Conservation (phyloP, 2,797 vertebrate genomes). For the Leptoclinus maculatus region DNA sequence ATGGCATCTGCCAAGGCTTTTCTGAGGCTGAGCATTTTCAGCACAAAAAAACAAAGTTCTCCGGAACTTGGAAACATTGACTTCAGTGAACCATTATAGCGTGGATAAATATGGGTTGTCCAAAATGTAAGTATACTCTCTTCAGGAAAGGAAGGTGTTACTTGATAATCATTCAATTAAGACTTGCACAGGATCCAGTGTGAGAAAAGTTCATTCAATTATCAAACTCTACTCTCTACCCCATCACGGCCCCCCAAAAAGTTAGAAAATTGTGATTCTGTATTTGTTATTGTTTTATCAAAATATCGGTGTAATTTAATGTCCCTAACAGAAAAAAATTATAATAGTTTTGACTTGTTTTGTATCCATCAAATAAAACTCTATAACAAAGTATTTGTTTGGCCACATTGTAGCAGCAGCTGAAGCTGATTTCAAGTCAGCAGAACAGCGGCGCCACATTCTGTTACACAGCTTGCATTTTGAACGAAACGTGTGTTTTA, state of each 20-base stretch:
- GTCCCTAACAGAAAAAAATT: too few relatives aligned
- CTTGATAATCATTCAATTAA: not conserved
- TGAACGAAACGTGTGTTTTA: constrained; percentile 25
- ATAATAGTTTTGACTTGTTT: not conserved
- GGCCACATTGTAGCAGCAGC: not conserved
- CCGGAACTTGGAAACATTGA: constrained; percentile 39
- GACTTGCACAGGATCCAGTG: not conserved
- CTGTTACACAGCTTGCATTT: constrained; percentile 17
- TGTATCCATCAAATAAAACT: not conserved
- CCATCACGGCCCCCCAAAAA: not conserved
- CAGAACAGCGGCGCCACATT: constrained; percentile 1
- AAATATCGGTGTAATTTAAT: not conserved
- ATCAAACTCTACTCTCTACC: not conserved
- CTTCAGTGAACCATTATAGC: constrained; percentile 12
- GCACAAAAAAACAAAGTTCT: constrained; percentile 32
- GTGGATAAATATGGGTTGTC: constrained; percentile 21
- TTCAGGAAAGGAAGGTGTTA: constrained; percentile 7
- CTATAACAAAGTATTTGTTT: not conserved
- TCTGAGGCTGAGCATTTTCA: constrained; percentile 44
- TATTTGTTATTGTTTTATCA: not conserved
- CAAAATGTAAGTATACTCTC: not conserved
- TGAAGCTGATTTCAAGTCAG: constrained; percentile 5
- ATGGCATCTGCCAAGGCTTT: constrained; percentile 37
- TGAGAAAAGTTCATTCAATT: not conserved
- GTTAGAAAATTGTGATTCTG: not conserved